phyloP scores from a whole-genome alignment of 2,113 vertebrate species.

The Nerophis lumbriciformis region DNA sequence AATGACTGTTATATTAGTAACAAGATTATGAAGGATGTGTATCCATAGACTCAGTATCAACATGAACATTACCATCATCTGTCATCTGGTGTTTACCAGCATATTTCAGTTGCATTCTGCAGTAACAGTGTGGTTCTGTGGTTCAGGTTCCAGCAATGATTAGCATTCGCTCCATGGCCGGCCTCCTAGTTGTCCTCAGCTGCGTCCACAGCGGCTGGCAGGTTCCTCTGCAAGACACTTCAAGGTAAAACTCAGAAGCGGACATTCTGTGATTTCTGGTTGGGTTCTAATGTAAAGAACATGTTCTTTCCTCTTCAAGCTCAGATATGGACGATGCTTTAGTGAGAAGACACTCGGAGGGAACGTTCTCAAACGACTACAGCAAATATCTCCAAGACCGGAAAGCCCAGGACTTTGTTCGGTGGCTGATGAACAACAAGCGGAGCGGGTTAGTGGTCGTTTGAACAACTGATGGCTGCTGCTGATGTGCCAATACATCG shows the following conservation, averaged over 20 bases:
- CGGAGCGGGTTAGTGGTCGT: constrained; percentile 79
- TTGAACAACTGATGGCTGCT: too few relatives aligned
- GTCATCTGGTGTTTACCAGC: too few relatives aligned
- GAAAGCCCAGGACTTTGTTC: constrained; percentile 89
- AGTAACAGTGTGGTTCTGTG: constrained; percentile 2
- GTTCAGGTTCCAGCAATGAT: constrained; percentile 73
- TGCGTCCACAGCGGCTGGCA: constrained; percentile 84
- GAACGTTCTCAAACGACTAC: constrained; percentile 96
- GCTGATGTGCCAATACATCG: not conserved
- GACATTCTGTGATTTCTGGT: not conserved
- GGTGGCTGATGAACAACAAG: constrained; percentile 94
- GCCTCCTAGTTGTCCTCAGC: constrained; percentile 75
- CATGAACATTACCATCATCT: too few relatives aligned
- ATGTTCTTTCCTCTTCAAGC: constrained; percentile 29
- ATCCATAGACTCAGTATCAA: too few relatives aligned
- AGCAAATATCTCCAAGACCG: constrained; percentile 93
- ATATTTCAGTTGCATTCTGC: too few relatives aligned
- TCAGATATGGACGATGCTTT: constrained; percentile 73
- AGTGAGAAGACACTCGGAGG: constrained; percentile 91
- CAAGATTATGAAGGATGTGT: too few relatives aligned
- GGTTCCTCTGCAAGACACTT: constrained; percentile 76
- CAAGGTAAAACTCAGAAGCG: constrained; percentile 71
- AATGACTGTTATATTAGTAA: too few relatives aligned
- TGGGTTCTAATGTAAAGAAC: not conserved
- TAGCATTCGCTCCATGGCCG: constrained; percentile 77